A percentile compares a stretch with the other conserved stretches of the same genome.
Evolutionary conservation across 2,113 vertebrate genomes (phyloP).

Genomic region (Peromyscus polionotus): DNA sequence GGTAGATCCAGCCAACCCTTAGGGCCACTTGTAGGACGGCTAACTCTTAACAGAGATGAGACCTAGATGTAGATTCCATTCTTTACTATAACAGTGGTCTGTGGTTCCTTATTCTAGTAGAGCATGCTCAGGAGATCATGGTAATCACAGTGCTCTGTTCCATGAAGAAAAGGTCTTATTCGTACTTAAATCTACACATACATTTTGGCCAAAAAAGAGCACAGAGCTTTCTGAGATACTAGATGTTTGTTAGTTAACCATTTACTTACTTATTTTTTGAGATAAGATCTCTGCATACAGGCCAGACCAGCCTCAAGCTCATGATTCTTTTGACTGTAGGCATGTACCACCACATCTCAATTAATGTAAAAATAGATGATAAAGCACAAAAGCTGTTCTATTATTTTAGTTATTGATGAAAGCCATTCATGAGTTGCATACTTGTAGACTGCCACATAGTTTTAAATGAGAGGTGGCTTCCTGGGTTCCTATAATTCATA

Average conservation of each 20-base stretch:
- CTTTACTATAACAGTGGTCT: neutral
- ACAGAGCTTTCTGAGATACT: conserved; percentile 23
- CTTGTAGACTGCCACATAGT: neutral
- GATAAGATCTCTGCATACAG: too few relatives aligned
- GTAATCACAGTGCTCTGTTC: neutral
- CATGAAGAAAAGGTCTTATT: neutral
- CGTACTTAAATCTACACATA: neutral
- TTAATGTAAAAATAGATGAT: neutral
- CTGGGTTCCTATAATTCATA: conserved; percentile 25
- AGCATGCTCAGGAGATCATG: neutral
- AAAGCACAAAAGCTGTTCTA: neutral
- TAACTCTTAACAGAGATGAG: neutral
- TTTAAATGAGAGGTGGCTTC: conserved; percentile 11
- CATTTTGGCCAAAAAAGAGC: conserved; percentile 5
- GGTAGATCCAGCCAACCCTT: neutral
- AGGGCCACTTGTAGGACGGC: neutral
- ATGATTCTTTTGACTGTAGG: neutral
- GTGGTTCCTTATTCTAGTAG: neutral
- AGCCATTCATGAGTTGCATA: neutral
- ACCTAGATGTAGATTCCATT: neutral
- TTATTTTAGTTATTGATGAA: conserved; percentile 36
- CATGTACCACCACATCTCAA: neutral
- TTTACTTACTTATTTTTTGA: neutral
- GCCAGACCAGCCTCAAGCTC: neutral
- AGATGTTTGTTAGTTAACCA: neutral